Evolutionary conservation across 2,797 vertebrate genomes (phyloP), one percentile per base, ranked within the genome.

Genomic region (Gephyroberyx darwinii): DNA sequence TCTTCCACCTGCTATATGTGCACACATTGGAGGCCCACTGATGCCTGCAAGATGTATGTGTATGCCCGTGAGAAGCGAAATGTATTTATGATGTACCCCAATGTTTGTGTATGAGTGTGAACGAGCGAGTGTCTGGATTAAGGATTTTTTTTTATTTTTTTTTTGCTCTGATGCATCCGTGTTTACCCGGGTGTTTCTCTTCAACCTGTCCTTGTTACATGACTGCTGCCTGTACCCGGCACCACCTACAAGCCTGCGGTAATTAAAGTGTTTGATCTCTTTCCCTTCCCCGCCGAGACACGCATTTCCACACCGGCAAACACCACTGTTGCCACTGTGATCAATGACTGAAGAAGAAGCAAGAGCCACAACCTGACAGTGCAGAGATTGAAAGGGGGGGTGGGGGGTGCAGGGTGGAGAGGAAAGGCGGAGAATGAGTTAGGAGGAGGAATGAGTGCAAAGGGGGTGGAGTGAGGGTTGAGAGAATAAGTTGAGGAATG

Each of bases 191-290:
- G 79, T 56, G 60, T 85, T 77, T 81, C 80, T 86, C 78, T 83
- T 75, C 85, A 79, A 85, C 89, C 89, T 87, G 91, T 84, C 88
- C 88, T 89, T 81, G 83, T 85, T 86, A 90, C 89, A 85, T 75
- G 88, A 75, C 86, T 78, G 80, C 81, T 69, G 84, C 81, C 89
- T 88, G 88, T 90, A 91, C 87, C 86, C 74, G 61, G 76, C 79
- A 77, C 89, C 92, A 90, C 91, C 89, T 91, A 92, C 91, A 90
- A 86, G 88, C 84, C 85, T 71, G 80, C 77, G 20, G 83, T 93
- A 93, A 94, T 94, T 93, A 93, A 92, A 93, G 91, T 88, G 88
- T 94, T 93, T 93, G 92, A 94, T 93, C 92, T 91, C 80, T 71
- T 69, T 70, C 75, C 71, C 81, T 78, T 86, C 85, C 88, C 87